A percentile compares a stretch with the other conserved stretches of the same genome.
phyloP scores from a whole-genome alignment of 2,113 vertebrate species.

The Calcarius ornatus region DNA sequence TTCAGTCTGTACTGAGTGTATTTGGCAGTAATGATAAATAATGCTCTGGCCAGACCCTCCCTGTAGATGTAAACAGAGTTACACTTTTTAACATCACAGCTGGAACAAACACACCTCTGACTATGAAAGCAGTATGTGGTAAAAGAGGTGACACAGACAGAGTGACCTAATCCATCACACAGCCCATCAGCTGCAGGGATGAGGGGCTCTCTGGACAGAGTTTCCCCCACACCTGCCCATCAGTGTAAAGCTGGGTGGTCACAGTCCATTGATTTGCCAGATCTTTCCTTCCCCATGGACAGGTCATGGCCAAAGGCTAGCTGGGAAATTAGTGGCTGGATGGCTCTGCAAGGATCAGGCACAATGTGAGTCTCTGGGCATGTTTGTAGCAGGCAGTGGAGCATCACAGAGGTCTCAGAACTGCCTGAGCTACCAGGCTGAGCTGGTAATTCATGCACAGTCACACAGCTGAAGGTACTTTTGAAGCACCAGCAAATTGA shows the following conservation, averaged over 20 bases:
- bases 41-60: neutral
- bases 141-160: neutral
- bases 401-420: neutral
- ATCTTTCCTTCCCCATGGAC: neutral
- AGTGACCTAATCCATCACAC: neutral
- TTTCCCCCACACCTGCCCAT: neutral
- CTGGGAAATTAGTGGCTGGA: neutral
- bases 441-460: neutral
- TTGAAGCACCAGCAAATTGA: neutral
- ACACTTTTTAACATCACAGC: neutral
- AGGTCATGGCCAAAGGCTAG: neutral
- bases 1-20: neutral
- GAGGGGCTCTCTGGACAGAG: neutral
- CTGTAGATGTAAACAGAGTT: neutral
- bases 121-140: neutral
- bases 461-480: neutral
- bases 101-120: neutral
- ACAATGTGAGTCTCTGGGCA: neutral
- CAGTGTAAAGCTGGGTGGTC: neutral
- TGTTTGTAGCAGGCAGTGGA: neutral
- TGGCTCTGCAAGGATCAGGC: neutral
- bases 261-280: neutral
- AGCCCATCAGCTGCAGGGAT: neutral
- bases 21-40: neutral
- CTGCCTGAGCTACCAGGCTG: neutral